Base-by-base conservation (phyloP, 2,797 vertebrate species). In the Rhynchotus rufescens region DNA sequence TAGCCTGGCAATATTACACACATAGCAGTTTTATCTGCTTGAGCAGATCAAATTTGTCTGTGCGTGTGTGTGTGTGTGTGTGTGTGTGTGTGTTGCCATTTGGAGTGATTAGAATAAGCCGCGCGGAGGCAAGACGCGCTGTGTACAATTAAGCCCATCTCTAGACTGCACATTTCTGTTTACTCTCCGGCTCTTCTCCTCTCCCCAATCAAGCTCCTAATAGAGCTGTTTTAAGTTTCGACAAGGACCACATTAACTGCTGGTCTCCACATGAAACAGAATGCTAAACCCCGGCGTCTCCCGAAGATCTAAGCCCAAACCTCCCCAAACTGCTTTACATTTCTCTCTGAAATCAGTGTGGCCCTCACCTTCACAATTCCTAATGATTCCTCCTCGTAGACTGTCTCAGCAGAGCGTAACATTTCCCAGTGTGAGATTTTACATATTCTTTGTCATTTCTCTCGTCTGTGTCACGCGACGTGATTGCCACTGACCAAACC, bases 161-260 rank as follows among this genome's bases (percentile, higher is more conserved):
- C 91, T 90, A 95, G 95, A 96, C 95, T 10, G 42, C 94, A 90
- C 92, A 96, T 91, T 97, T 97, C 83, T 97, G 96, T 97, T 98
- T 97, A 97, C 90, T 92, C 93, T 95, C 64, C 64, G 74, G 84
- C 78, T 96, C 91, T 90, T 92, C 93, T 95, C 91, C 86, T 84
- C 81, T 96, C 88, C 91, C 92, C 95, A 94, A 79, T 96, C 96
- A 97, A 96, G 94, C 76, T 94, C 75, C 95, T 97, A 97, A 97
- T 94, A 96, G 96, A 97, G 95, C 92, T 96, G 97, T 97, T 97
- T 97, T 96, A 97, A 97, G 95, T 97, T 97, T 95, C 93, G 95
- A 92, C 88, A 95, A 95, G 93, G 96, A 90, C 93, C 86, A 49
- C 67, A 84, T 96, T 95, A 95, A 84, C 90, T 79, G 91, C 36